Evolutionary conservation across 2,113 vertebrate genomes (phyloP), one percentile per base, ranked within the genome.

Genomic region (Gorsachius goisagi): DNA sequence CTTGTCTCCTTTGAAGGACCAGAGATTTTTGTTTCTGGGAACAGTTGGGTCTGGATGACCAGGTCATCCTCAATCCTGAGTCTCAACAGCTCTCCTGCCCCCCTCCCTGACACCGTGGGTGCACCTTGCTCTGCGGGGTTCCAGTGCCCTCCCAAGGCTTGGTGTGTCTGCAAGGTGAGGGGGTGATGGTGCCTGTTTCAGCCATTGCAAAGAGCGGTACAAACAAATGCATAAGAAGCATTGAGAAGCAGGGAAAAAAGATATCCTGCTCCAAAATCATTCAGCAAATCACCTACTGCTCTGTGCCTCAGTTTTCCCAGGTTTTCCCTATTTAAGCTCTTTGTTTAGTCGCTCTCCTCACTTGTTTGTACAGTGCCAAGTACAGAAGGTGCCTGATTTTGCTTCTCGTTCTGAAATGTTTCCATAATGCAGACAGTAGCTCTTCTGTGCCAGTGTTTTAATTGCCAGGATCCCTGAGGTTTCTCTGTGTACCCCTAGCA

Each of bases 381-480:
- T 56, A 39, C 95, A 93, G 76, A 71, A 86, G 68, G 88, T 91
- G 88, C 58, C 78, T 47, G 26, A 6, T 79, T 78, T 69, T 72
- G 23, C 88, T 64, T 55, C 16, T 9, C 63, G 88, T 39, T 35
- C 73, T 18, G 89, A 59, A 82, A 13, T 11, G 27, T 45, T 68
- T 49, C 83, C 80, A 24, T 68, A 45, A 35, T 11, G 27, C 84
- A 59, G 47, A 30, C 85, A 84, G 68, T 26, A 60, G 39, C 86
- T 59, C 28, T 53, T 62, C 62, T 16, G 45, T 64, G 88, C 94
- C 72, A 37, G 69, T 24, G 73, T 56, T 93, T 85, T 82, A 45
- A 91, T 53, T 82, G 86, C 88, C 86, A 58, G 80, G 6, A 53
- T 53, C 85, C 66, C 66, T 10, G 63, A 53, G 66, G 69, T 66